Evolutionary conservation across 1,140 invertebrate genomes (phyloP).

Genomic region (Polyergus mexicanus): DNA sequence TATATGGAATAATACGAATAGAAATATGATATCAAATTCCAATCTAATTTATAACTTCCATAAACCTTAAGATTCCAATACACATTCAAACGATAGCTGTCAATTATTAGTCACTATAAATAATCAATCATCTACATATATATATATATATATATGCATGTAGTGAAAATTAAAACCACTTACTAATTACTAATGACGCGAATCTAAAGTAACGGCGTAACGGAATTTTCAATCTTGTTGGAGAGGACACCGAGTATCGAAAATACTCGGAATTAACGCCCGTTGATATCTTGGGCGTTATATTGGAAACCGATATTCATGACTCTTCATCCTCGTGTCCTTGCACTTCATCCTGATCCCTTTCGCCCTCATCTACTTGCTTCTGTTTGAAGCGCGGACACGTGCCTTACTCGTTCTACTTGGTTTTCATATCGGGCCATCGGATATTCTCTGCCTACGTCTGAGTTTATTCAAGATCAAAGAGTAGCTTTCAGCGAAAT

Average conservation of each 20-base stretch:
- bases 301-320: constrained; percentile 75
- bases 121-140: too few species aligned
- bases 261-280: constrained; percentile 70
- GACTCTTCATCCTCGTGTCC: constrained; percentile 51
- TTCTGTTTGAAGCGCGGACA: constrained; percentile 21
- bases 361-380: constrained; percentile 14
- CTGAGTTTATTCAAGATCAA: constrained; percentile 10
- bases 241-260: constrained; percentile 19
- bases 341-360: constrained; percentile 6
- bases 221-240: constrained; percentile 66
- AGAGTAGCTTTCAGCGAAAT: not conserved
- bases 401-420: constrained; percentile 28
- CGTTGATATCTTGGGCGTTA: constrained; percentile 61
- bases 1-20: not conserved
- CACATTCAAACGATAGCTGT: not conserved
- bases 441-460: constrained; percentile 20
- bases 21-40: not conserved
- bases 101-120: constrained; percentile 12
- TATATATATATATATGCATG: not conserved
- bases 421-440: not conserved
- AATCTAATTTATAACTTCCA: not conserved
- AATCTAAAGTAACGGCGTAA: constrained; percentile 16
- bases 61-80: not conserved
- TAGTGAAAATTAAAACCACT: not conserved
- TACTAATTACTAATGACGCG: not conserved